phyloP scores from a whole-genome alignment of 2,888 invertebrate species.

The Agrotis segetum region DNA sequence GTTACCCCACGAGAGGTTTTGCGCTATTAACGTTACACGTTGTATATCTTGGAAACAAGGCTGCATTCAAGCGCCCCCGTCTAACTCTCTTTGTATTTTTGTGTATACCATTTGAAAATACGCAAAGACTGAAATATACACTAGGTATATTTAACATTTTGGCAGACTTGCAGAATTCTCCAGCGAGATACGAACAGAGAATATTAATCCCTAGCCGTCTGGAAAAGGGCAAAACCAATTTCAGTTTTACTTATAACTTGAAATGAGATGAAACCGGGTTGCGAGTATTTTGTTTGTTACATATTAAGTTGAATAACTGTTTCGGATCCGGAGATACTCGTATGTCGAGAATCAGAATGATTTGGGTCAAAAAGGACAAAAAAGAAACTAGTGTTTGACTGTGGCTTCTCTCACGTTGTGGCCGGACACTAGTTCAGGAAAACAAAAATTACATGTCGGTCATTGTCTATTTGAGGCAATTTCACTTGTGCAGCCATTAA shows the following conservation, averaged over 20 bases:
- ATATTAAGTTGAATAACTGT: conserved; percentile 25
- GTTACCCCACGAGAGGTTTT: too few relatives aligned
- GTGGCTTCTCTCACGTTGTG: too few relatives aligned
- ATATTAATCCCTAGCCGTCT: conserved; percentile 46
- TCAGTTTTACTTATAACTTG: conserved; percentile 38
- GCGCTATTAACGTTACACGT: too few relatives aligned
- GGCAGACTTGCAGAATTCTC: conserved; percentile 16
- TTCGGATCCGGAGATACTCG: conserved; percentile 13
- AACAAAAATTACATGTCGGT: too few relatives aligned
- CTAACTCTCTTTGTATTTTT: too few relatives aligned
- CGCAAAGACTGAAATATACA: conserved; percentile 1
- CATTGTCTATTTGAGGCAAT: too few relatives aligned
- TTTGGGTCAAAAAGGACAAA: not conserved
- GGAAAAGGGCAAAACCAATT: conserved; percentile 49
- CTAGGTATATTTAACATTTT: conserved; percentile 6
- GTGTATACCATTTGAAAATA: not conserved
- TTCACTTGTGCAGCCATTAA: too few relatives aligned
- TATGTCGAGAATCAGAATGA: conserved; percentile 11
- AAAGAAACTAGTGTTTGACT: too few relatives aligned
- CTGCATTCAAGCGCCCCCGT: too few relatives aligned
- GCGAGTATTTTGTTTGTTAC: conserved; percentile 14
- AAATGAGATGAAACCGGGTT: conserved; percentile 33
- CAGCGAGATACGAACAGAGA: conserved; percentile 17
- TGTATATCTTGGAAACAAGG: too few relatives aligned
- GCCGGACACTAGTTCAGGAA: too few relatives aligned